A percentile compares a stretch with the other conserved stretches of the same genome.
Evolutionary conservation across 2,113 vertebrate species (phyloP).

Genomic region (Lepus timidus): DNA sequence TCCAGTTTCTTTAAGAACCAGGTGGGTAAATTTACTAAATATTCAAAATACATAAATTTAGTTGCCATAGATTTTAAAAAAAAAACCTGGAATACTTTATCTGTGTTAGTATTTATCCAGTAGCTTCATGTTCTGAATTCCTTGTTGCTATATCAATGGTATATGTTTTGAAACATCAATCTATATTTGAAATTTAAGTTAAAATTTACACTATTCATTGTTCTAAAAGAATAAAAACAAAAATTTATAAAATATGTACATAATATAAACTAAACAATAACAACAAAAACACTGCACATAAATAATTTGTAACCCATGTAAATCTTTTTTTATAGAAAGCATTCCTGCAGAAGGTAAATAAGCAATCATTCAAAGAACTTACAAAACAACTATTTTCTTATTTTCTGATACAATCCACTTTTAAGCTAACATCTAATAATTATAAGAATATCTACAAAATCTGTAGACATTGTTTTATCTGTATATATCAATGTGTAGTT

Average conservation of each 20-base stretch:
- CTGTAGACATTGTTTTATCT: background rate
- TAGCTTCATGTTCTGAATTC: background rate
- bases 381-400: background rate
- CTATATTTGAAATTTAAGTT: background rate
- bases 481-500: too few relatives aligned
- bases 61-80: background rate
- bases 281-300: background rate
- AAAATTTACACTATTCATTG: background rate
- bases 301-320: background rate
- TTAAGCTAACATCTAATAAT: background rate
- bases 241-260: background rate
- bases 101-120: background rate
- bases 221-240: background rate
- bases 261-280: background rate
- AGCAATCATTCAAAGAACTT: background rate
- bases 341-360: background rate
- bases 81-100: background rate
- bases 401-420: background rate
- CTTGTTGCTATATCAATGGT: background rate
- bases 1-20: background rate
- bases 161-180: background rate
- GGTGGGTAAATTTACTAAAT: background rate
- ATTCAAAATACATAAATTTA: background rate
- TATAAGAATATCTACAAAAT: background rate
- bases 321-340: background rate